Evolutionary conservation across 2,113 vertebrate species (phyloP).

Genomic region (Apodemus speciosus): DNA sequence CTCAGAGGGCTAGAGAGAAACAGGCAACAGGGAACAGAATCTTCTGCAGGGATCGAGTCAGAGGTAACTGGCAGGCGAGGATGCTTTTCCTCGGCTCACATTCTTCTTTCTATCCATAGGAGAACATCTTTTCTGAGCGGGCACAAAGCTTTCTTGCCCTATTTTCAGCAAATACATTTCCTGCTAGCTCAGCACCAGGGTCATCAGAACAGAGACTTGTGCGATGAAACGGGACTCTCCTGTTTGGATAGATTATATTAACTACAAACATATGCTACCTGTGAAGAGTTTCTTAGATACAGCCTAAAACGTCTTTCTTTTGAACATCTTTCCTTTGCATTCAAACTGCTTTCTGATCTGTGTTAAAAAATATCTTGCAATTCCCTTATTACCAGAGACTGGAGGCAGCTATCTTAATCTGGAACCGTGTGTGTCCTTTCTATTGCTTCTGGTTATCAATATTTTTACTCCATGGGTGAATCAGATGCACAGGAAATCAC

Average conservation of each 20-base stretch:
- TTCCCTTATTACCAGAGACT: constrained; percentile 33
- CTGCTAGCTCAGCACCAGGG: constrained; percentile 7
- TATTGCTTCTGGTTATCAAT: constrained; percentile 28
- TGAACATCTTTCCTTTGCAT: constrained; percentile 57
- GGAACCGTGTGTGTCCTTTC: background rate
- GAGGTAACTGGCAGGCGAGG: background rate
- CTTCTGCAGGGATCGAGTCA: background rate
- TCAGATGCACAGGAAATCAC: constrained; percentile 11
- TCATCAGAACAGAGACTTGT: constrained; percentile 50
- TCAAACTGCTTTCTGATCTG: constrained; percentile 49
- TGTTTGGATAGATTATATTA: constrained; percentile 60
- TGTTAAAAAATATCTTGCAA: constrained; percentile 21
- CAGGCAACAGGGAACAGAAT: background rate
- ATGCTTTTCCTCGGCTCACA: background rate
- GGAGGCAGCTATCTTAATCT: constrained; percentile 25
- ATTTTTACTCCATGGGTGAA: constrained; percentile 48
- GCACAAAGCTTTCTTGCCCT: background rate
- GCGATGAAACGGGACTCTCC: constrained; percentile 34
- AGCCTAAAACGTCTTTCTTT: constrained; percentile 54
- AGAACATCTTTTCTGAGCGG: constrained; percentile 18
- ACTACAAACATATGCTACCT: constrained; percentile 8
- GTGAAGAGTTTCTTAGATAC: constrained; percentile 34
- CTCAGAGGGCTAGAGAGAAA: background rate
- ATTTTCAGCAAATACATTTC: constrained; percentile 45
- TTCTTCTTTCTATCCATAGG: constrained; percentile 11